Evolutionary conservation across 2,888 invertebrate genomes (phyloP), one percentile per base, ranked within the genome.

Genomic region (Automeris io): DNA sequence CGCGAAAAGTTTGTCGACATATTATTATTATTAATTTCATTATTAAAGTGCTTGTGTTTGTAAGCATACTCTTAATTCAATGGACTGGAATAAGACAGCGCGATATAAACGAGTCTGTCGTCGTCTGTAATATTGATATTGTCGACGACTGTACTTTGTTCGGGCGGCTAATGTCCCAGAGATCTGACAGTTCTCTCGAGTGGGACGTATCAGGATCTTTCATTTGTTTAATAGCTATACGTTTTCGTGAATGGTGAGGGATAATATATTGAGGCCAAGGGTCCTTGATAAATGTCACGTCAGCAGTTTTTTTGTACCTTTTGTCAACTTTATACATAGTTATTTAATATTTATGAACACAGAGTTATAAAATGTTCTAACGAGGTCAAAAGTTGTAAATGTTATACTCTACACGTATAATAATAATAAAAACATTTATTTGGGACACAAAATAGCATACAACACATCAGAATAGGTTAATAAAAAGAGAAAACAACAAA

Each of bases 81-180:
- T 61, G 55, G 53, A 51, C 58, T 42, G 57, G 48, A 61, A 64
- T 54, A 61, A 61, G 66, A 57, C 57, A 58, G 61, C 47, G 45
- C 61, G 62, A 61, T 62, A 61, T 54, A 46, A 45, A 46, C 41
- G 46, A 46, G 47, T 43, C 48, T 47, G 49, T 42, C 45, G 41
- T 54, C 43, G 45, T 41, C 48, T 43, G 47, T 51, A 51, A 61
- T 67, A 74, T 74, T 68, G 61, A 67, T 70, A 72, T 71, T 72
- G 72, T 68, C 59, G 62, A 59, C 57, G 68, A 62, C 70, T 71
- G 70, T 70, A 66, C 67, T 52, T 49, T 42, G 60, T 59, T 51
- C 33, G 31, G 41, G 37, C 45, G 43, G 45, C 51, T 64, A 68
- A 68, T 67, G 69, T 59, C 58, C 61, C 55, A 54, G 61, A 58